Conservation (phyloP, 2,888 invertebrate species). For the Tholera decimalis region DNA sequence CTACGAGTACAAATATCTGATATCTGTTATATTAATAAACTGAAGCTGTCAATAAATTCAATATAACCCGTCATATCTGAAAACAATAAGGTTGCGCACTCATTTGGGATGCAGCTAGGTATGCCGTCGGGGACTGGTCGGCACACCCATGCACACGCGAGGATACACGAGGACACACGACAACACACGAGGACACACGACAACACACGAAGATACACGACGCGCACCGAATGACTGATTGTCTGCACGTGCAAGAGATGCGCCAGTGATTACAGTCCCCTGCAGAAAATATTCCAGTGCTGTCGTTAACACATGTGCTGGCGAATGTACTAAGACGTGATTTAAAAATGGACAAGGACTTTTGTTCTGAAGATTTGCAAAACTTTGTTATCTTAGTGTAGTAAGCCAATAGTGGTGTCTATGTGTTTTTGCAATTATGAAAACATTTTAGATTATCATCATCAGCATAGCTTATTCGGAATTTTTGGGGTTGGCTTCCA, state of each 20-base stretch:
- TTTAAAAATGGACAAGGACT: slow-evolving; percentile 10
- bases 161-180: slow-evolving; percentile 36
- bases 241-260: slow-evolving; percentile 70
- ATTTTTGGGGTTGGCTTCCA: too few species aligned
- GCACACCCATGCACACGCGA: slow-evolving; percentile 24
- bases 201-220: slow-evolving; percentile 63
- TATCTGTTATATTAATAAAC: not conserved
- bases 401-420: too few species aligned
- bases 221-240: slow-evolving; percentile 76
- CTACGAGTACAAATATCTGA: too few species aligned
- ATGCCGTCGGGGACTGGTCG: slow-evolving; percentile 37
- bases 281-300: slow-evolving; percentile 47
- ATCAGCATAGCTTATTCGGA: too few species aligned
- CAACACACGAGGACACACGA: slow-evolving; percentile 60
- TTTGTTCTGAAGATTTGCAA: slow-evolving; percentile 2
- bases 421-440: too few species aligned
- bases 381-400: too few species aligned
- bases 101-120: slow-evolving; percentile 70
- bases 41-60: slow-evolving; percentile 16
- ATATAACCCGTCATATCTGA: slow-evolving; percentile 48
- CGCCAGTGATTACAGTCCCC: slow-evolving; percentile 52
- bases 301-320: slow-evolving; percentile 40
- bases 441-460: too few species aligned
- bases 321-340: slow-evolving; percentile 40
- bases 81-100: slow-evolving; percentile 60